Base-by-base conservation (phyloP, 2,888 invertebrate genomes). In the Cinara cedri region DNA sequence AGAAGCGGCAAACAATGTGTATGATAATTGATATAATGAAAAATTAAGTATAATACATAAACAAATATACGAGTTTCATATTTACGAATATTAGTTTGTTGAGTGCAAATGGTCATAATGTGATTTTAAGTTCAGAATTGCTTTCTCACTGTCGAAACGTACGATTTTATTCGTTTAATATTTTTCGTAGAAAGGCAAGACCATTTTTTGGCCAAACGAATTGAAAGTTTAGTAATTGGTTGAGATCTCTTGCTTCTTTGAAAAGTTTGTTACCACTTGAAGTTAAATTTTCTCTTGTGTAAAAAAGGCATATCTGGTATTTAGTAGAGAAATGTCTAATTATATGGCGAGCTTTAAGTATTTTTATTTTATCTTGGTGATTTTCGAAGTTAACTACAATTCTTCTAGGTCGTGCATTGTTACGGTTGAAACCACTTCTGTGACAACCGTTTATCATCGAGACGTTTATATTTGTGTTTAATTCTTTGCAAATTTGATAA, bases 191-290 rank as follows among this genome's bases (percentile, higher is more conserved):
- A 3, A 34, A 62, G 14, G 34, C 34, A 34, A 62, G 10, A 10
- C 62, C 34, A 34, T 62, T 62, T 62, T 62, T 62, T n/a, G 62
- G 26, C 55, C 55, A 55, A 10, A 55, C 55, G 9, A 55, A 55
- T 21, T 55, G 19, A 55, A 21, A 55, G 11, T 21, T 16, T 1
- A 62, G 62, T 62, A 1, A 14, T 34, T 62, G 13, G 8, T 34
- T 34, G 14, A 62, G 9, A 6, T 62, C 60, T 62, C 26, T 62
- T 26, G 62, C 62, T 62, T 62, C 62, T 62, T 62, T 62, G 34
- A 62, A 62, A 19, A 44, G 63, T 19, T 65, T 44, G n/a, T n/a
- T n/a, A n/a, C n/a, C n/a, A n/a, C n/a, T n/a, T n/a, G n/a, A n/a
- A n/a, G n/a, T n/a, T n/a, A n/a, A n/a, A n/a, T n/a, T n/a, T n/a